A percentile compares a stretch with the other conserved stretches of the same genome.
Conservation (phyloP, 2,797 vertebrate species). For the Fratercula arctica region DNA sequence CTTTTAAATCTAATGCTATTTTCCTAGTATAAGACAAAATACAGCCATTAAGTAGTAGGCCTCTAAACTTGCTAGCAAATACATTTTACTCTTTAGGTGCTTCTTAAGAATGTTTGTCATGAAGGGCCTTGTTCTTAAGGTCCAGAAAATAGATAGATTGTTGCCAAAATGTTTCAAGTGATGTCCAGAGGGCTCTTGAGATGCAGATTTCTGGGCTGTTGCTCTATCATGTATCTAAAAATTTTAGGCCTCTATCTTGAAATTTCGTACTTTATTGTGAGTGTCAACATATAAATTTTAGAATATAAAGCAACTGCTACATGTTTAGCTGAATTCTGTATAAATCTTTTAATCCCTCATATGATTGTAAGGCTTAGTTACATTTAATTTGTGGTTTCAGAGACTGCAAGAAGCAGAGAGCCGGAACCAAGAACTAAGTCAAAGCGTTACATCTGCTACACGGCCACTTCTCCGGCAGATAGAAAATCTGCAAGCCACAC, state of each 20-base stretch:
- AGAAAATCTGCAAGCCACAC: conserved; percentile 92
- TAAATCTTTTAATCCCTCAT: background rate
- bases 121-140: background rate
- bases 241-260: background rate
- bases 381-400: conserved; percentile 72
- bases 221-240: background rate
- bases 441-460: conserved; percentile 92
- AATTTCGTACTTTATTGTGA: background rate
- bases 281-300: background rate
- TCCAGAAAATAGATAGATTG: background rate
- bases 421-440: conserved; percentile 95
- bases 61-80: background rate
- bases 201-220: background rate
- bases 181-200: background rate
- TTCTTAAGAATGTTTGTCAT: background rate
- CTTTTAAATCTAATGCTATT: background rate
- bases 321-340: background rate
- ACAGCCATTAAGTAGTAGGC: background rate
- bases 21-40: background rate
- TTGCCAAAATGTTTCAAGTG: background rate
- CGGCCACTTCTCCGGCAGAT: conserved; percentile 94
- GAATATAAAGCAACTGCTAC: background rate
- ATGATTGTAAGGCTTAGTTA: background rate
- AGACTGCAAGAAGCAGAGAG: conserved; percentile 93
- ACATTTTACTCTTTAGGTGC: background rate